Evolutionary conservation across 2,888 invertebrate genomes (phyloP), one percentile per base, ranked within the genome.

Genomic region (Mamestra brassicae): DNA sequence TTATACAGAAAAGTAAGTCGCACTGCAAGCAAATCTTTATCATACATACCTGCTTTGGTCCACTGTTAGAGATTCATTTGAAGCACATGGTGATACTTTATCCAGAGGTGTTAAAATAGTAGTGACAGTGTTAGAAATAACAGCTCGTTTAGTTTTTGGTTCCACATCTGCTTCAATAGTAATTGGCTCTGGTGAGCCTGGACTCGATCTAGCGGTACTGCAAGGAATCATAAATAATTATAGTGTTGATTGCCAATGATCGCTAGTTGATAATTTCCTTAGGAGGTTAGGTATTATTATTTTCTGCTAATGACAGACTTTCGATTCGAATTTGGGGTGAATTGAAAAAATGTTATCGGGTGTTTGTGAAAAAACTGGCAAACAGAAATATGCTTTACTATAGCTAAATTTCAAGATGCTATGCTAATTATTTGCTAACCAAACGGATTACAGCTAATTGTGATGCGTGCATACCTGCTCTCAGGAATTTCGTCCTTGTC

Each of bases 51-150:
- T 94, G 92, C 97, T 98, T 67, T 97, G 95, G 91, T 98, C 98
- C 86, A 98, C 98, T n/a, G 98, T 97, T 81, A 98, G 94, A 15
- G 98, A 98, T 93, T 98, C 98, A 88, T 98, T 98, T 52, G 98
- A 98, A 65, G 98, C 98, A 93, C 98, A 98, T 10, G 98, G 98
- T 7, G 98, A 98, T 42, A 96, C 92, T 86, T 97, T 97, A 85
- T 97, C 95, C 83, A 97, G 95, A 50, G 97, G 95, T 55, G 94
- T 91, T 52, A 95, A 90, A 78, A 90, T 94, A 65, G 93, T 95
- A 26, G 93, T 93, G 0, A 95, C 84, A 78, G 89, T 95, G 78
- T 93, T 96, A 57, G 92, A 89, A 85, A 92, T 91, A 67, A 92
- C 83, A 74, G 92, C 80, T 79, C 90, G 90, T 89, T 95, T 96